phyloP scores from a whole-genome alignment of 1,140 invertebrate genomes.

The Zaprionus capensis region DNA sequence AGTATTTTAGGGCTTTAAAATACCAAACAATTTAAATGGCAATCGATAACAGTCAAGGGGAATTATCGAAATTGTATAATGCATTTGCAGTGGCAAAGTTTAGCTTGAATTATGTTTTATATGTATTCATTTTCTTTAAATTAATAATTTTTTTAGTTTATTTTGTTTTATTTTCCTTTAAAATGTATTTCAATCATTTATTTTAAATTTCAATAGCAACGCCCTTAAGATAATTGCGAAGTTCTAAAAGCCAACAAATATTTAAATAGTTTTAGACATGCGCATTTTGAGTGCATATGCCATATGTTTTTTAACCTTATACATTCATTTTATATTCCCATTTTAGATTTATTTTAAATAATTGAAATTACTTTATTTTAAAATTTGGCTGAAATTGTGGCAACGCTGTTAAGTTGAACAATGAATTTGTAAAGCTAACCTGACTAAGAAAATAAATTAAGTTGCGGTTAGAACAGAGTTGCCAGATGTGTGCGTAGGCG shows the following conservation, averaged over 20 bases:
- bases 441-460: not conserved
- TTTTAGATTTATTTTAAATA: no score
- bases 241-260: not conserved
- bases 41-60: not conserved
- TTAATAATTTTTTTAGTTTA: not conserved
- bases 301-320: no score
- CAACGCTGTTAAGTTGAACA: not conserved
- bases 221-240: not conserved
- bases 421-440: not conserved
- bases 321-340: no score
- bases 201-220: not conserved
- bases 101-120: no score
- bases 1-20: slow-evolving; percentile 2
- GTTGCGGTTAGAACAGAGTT: not conserved
- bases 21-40: not conserved
- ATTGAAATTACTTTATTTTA: not conserved
- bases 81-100: no score
- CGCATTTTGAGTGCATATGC: no score
- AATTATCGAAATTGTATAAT: not conserved
- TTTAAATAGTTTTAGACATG: no score
- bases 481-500: not conserved
- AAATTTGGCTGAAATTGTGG: not conserved
- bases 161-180: not conserved
- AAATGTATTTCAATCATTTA: not conserved
- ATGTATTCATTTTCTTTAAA: no score